Base-by-base conservation (phyloP, 1,140 invertebrate species). In the Drosophila nigrodunni region DNA sequence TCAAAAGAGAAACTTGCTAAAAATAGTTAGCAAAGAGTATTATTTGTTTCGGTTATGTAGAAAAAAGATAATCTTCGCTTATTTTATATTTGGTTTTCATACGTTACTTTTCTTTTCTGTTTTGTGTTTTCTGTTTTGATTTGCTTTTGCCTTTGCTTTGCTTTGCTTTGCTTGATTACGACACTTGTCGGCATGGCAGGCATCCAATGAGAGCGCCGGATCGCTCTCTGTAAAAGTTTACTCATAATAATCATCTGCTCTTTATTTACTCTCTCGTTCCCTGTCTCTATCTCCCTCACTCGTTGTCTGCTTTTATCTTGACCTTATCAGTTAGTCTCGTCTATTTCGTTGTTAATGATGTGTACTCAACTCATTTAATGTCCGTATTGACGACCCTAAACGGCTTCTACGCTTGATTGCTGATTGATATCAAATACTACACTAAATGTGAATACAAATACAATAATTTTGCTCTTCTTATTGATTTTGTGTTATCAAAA, bases 91-190 rank as follows among this genome's bases (percentile, higher is more conserved):
- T 30, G 11, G 21, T 34, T 18, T 13, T 58, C 13, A 9, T 35
- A 7, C 37, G 18, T 44, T 35, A 10, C 9, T 43, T 58, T 37
- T 43, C n/a, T 59, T 3, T 25, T 41, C 41, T 61, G 57, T 61
- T n/a, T 57, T 61, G 9, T 59, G 6, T 30, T 41, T 50, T 61
- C 65, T 69, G 18, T 57, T 61, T 55, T 69, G 47, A 21, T 68
- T 74, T 59, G 13, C 34, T 34, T 34, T 30, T 30, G 25, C 25
- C 25, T 55, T 57, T 69, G 18, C 49, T 61, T 55, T 69, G 47
- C n/a, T 68, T 73, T 59, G 13, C 34, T 39, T 34, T 25, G 39
- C 5, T 34, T 69, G 65, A 74, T 74, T 74, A 74, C 71, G 71
- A 62, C 43, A 74, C 49, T 61, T 37, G 30, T 35, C 49, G 35